A percentile compares a stretch with the other conserved stretches of the same genome.
phyloP scores from a whole-genome alignment of 2,888 invertebrate genomes.

The Caenorhabditis japonica region DNA sequence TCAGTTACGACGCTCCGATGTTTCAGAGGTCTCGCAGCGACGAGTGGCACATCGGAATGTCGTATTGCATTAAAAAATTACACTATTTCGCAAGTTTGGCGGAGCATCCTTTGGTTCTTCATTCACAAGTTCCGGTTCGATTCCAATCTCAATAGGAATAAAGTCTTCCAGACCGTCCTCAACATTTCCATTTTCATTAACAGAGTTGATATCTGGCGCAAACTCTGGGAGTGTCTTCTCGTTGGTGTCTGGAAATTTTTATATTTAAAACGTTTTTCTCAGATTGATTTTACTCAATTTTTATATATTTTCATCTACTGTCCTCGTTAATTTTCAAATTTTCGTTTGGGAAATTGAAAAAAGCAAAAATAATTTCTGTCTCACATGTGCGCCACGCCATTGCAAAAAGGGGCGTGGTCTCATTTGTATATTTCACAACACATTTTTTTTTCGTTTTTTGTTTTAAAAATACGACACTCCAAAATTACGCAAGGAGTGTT shows the following conservation, averaged over 20 bases:
- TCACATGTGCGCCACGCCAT: too few relatives aligned
- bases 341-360: too few relatives aligned
- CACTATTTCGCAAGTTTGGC: conserved; percentile 47
- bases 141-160: conserved; percentile 48
- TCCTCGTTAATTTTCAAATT: too few relatives aligned
- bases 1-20: too few relatives aligned
- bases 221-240: conserved; percentile 31
- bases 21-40: conserved; percentile 1
- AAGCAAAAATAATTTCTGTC: too few relatives aligned
- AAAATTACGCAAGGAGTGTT: neutral
- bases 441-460: neutral
- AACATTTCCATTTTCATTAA: neutral
- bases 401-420: too few relatives aligned
- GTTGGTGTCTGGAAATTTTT: conserved; percentile 43
- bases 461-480: neutral
- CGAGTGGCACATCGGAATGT: conserved; percentile 37
- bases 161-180: conserved; percentile 26
- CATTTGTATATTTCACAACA: too few relatives aligned
- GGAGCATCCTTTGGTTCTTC: conserved; percentile 48
- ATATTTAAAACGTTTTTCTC: too few relatives aligned
- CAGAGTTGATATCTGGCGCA: conserved; percentile 1
- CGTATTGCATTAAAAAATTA: conserved; percentile 5
- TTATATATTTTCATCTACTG: too few relatives aligned
- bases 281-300: too few relatives aligned
- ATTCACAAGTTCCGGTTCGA: conserved; percentile 24